A percentile compares a stretch with the other conserved stretches of the same genome.
Conservation (phyloP, 2,797 vertebrate genomes). For the Balearica regulorum region DNA sequence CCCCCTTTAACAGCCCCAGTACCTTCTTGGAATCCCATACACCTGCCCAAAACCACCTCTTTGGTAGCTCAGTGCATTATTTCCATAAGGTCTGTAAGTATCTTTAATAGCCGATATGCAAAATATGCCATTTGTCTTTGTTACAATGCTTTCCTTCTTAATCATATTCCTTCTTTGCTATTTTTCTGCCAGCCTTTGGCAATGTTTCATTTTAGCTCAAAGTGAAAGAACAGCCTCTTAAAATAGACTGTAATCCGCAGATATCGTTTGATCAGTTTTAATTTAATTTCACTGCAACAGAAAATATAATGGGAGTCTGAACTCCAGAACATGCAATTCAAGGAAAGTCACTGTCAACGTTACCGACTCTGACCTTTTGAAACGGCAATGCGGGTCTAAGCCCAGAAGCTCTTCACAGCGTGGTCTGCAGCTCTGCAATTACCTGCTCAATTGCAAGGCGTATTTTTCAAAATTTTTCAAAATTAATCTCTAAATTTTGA, state of each 20-base stretch:
- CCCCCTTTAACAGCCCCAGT: not conserved
- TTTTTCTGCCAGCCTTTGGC: conserved; percentile 58
- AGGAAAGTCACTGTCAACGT: conserved; percentile 20
- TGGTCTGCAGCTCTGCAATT: not conserved
- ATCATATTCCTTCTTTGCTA: conserved; percentile 42
- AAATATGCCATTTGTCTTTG: conserved; percentile 50
- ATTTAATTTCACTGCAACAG: conserved; percentile 64
- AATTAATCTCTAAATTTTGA: not conserved
- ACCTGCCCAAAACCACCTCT: not conserved
- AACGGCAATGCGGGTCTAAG: not conserved
- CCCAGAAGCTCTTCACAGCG: not conserved
- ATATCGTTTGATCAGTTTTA: conserved; percentile 68
- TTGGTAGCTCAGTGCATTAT: not conserved
- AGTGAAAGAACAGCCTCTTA: conserved; percentile 55
- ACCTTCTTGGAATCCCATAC: not conserved
- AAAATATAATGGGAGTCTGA: conserved; percentile 61
- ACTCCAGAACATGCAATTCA: not conserved
- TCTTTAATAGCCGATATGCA: conserved; percentile 7
- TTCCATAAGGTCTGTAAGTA: conserved; percentile 17
- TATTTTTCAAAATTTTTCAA: not conserved
- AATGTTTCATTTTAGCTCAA: conserved; percentile 52
- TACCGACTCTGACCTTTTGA: not conserved
- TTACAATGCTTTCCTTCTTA: conserved; percentile 57
- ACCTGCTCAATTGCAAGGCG: not conserved
- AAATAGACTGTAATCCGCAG: conserved; percentile 67